phyloP scores from a whole-genome alignment of 2,113 vertebrate species.

The Agapornis roseicollis region DNA sequence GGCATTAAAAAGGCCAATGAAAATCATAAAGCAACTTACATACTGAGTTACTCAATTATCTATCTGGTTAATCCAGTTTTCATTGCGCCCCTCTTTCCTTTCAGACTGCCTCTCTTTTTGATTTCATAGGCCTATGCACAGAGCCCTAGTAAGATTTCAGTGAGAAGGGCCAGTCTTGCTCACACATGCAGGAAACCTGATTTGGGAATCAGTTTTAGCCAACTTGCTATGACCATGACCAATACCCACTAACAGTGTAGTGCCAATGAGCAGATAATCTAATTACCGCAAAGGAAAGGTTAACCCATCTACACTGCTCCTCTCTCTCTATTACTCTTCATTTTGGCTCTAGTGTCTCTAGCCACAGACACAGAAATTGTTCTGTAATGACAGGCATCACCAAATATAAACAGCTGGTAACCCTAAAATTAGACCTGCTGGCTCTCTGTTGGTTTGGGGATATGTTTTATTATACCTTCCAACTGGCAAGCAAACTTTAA shows the following conservation, averaged over 20 bases:
- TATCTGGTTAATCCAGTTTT: neutral
- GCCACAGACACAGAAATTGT: conserved; percentile 64
- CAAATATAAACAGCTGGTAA: conserved; percentile 60
- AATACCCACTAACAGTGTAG: neutral
- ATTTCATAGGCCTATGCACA: neutral
- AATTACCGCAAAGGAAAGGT: conserved; percentile 11
- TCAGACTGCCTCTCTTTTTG: neutral
- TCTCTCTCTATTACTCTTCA: conserved; percentile 10
- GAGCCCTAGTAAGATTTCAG: neutral
- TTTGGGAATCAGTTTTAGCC: neutral
- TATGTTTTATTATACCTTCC: conserved; percentile 37
- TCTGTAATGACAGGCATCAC: conserved; percentile 61
- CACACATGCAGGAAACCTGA: neutral
- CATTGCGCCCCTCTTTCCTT: neutral
- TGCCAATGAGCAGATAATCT: conserved; percentile 7
- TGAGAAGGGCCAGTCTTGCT: neutral
- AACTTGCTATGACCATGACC: neutral
- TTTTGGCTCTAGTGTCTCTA: conserved; percentile 26
- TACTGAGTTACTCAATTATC: conserved; percentile 9
- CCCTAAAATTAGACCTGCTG: conserved; percentile 2
- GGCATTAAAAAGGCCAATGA: conserved; percentile 28
- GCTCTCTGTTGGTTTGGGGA: conserved; percentile 41
- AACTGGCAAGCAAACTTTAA: conserved; percentile 18
- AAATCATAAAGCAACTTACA: conserved; percentile 14
- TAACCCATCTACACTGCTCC: conserved; percentile 23